Evolutionary conservation across 2,888 invertebrate species (phyloP).

Genomic region (Drosophila meridiana): DNA sequence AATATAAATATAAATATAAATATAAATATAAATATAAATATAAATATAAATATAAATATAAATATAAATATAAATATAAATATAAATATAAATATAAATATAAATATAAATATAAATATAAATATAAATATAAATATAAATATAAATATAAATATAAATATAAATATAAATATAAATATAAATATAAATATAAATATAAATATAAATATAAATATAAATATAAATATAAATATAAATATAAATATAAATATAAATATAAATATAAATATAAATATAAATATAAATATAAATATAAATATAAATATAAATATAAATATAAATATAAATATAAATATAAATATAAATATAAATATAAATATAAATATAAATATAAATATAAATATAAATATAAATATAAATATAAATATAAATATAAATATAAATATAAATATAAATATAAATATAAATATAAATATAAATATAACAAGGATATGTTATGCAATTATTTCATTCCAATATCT

Average conservation of each 20-base stretch:
- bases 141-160: not conserved
- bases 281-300: no score
- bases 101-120: slow-evolving; percentile 1
- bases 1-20: slow-evolving; percentile 1
- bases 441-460: no score
- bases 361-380: no score
- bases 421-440: no score
- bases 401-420: no score
- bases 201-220: not conserved
- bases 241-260: slow-evolving; percentile 1
- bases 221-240: not conserved
- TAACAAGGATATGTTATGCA: no score
- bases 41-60: not conserved
- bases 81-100: slow-evolving; percentile 1
- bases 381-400: no score
- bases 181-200: not conserved
- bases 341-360: no score
- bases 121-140: not conserved
- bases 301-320: not conserved
- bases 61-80: slow-evolving; percentile 1
- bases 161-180: not conserved
- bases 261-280: no score
- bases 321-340: no score
- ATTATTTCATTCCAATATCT: no score
- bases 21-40: slow-evolving; percentile 1